Percentiles rank a stretch among this genome's conserved stretches.
phyloP scores from a whole-genome alignment of 2,797 vertebrate species.

The Malurus splendens region DNA sequence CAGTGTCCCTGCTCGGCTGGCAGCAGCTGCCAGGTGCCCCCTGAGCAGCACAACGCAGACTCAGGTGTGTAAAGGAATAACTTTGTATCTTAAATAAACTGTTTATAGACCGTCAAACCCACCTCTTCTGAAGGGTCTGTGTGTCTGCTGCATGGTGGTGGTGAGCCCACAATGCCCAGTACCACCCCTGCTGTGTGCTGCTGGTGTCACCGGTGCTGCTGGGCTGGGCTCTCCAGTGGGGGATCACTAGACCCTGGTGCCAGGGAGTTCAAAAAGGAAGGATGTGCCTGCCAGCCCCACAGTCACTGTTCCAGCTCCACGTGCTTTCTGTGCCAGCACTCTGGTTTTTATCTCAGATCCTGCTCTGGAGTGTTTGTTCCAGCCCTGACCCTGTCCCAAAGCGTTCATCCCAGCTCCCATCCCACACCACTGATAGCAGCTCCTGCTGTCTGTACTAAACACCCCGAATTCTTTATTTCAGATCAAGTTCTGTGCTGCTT shows the following conservation, averaged over 20 bases:
- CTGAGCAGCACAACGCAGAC: neutral
- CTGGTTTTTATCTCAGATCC: neutral
- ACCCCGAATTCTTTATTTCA: neutral
- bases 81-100: neutral
- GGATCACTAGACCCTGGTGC: fast-evolving
- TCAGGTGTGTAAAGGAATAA: neutral
- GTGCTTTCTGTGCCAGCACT: fast-evolving
- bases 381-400: neutral
- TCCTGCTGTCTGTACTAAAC: fast-evolving
- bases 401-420: neutral
- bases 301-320: neutral
- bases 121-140: neutral
- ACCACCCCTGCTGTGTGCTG: fast-evolving
- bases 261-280: neutral
- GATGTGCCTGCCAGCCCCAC: neutral
- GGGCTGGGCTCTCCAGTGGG: neutral
- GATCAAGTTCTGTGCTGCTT: too few relatives aligned
- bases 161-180: neutral
- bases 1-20: fast-evolving
- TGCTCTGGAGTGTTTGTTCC: neutral
- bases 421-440: neutral
- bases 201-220: fast-evolving
- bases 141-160: neutral
- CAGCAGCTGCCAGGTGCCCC: neutral
- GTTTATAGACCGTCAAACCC: neutral